phyloP scores from a whole-genome alignment of 2,113 vertebrate genomes.

The Burhinus oedicnemus region DNA sequence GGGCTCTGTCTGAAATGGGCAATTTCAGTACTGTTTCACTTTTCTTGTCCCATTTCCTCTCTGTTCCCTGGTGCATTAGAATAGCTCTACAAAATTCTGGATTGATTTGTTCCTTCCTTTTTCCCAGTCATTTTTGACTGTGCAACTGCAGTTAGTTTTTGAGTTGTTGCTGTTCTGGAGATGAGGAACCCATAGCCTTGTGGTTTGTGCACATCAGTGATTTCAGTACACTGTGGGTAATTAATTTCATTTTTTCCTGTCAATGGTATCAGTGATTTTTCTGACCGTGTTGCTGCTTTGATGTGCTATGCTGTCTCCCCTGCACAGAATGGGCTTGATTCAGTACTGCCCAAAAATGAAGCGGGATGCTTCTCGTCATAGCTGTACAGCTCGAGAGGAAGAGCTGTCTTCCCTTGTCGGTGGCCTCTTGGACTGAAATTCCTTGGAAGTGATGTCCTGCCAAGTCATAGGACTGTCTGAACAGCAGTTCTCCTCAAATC shows the following conservation, averaged over 20 bases:
- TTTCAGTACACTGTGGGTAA: background rate
- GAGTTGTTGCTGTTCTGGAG: background rate
- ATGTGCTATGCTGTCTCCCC: background rate
- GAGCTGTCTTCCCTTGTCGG: conserved; percentile 19
- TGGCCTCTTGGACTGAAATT: conserved; percentile 40
- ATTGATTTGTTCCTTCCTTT: background rate
- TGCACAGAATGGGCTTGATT: background rate
- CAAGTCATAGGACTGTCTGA: conserved; percentile 57
- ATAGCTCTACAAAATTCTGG: background rate
- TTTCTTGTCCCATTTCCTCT: background rate
- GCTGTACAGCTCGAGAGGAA: background rate
- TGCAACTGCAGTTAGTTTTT: background rate
- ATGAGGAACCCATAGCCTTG: background rate
- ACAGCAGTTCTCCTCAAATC: background rate
- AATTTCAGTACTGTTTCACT: background rate
- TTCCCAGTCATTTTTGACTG: background rate
- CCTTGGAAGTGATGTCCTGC: conserved; percentile 39
- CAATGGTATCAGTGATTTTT: background rate
- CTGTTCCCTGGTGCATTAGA: background rate
- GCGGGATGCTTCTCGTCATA: background rate
- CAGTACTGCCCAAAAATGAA: background rate
- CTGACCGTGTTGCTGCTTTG: background rate
- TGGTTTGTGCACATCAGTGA: background rate
- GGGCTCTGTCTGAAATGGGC: background rate
- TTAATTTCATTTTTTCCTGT: background rate